Base-by-base conservation (phyloP, 2,888 invertebrate species). In the Chloroclysta siterata region DNA sequence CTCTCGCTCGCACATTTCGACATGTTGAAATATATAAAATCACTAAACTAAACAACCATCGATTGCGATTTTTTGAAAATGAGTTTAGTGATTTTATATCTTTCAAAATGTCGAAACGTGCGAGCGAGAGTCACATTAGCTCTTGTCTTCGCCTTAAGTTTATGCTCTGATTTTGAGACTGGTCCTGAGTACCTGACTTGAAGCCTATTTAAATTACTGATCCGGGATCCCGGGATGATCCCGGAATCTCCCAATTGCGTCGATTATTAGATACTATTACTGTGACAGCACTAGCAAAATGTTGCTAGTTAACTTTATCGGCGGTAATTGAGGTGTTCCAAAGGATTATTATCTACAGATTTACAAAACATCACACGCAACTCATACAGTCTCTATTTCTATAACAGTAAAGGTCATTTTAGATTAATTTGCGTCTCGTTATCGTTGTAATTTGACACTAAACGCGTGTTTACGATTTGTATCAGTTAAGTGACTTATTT, bases 291-390 rank as follows among this genome's bases (percentile, higher is more conserved):
- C 66, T 64, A 63, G 33, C 14, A 55, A 55, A 51, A 61, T 63
- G 55, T 58, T 61, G 36, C 57, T 59, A 59, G 61, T 61, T 50
- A 61, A 67, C 14, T 59, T 63, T 61, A 67, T 61, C 48, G 63
- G 14, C 39, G 53, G 58, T 67, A 64, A 64, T 67, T 67, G 66
- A 67, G 61, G 63, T 67, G 63, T 66, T 61, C 51, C 52, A 54
- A 63, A 48, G 60, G 66, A 63, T 66, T 60, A 63, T 62, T 66
- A 67, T 64, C 66, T 59, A 54, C 63, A 60, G 63, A 63, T 58
- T 66, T 61, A 66, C 66, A 60, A 63, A 57, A 63, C 17, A 54
- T 41, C 15, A 47, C 42, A 51, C 51, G 46, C 56, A 36, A 13
- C 17, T 29, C 14, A 13, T 5, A 36, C 36, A 51, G 36, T 10